These are phyloP conservation scores for Actinemys pallida DNA, from an alignment of 2,113 vertebrate genomes.

Conservation along the genomic window DNA sequence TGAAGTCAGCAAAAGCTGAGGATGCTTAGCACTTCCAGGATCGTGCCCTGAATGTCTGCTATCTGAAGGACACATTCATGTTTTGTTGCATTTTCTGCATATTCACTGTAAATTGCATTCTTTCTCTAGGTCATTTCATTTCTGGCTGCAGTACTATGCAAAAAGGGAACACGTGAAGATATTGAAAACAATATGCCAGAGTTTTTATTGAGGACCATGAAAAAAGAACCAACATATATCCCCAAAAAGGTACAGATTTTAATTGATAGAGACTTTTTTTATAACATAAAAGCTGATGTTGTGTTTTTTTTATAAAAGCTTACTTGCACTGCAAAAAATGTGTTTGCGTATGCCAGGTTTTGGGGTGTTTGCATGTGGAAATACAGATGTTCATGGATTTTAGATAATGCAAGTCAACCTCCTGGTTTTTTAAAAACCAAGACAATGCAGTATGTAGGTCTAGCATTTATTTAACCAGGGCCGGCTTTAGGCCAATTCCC, in stretches of 20 bases:
- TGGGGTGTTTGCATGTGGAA: background rate
- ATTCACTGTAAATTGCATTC: conserved; percentile 12
- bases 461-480: background rate
- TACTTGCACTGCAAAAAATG: background rate
- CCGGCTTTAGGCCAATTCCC: no score
- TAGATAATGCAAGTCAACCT: background rate
- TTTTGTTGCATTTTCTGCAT: background rate
- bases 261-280: background rate
- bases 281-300: background rate
- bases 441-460: background rate
- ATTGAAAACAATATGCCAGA: conserved; percentile 93
- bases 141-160: conserved; percentile 92
- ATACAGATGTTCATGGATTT: background rate
- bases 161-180: conserved; percentile 94
- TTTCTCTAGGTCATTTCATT: conserved; percentile 91
- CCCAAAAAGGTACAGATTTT: conserved; percentile 84
- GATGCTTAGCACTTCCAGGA: background rate
- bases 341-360: background rate
- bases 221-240: conserved; percentile 68
- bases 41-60: conserved; percentile 7
- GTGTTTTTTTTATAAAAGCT: background rate
- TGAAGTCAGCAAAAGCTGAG: background rate
- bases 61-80: background rate
- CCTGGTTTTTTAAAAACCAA: background rate
- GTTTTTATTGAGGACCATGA: conserved; percentile 89